Percentiles rank a stretch among this genome's conserved stretches.
Conservation (phyloP, 2,888 invertebrate species). For the Hybos culiciformis region DNA sequence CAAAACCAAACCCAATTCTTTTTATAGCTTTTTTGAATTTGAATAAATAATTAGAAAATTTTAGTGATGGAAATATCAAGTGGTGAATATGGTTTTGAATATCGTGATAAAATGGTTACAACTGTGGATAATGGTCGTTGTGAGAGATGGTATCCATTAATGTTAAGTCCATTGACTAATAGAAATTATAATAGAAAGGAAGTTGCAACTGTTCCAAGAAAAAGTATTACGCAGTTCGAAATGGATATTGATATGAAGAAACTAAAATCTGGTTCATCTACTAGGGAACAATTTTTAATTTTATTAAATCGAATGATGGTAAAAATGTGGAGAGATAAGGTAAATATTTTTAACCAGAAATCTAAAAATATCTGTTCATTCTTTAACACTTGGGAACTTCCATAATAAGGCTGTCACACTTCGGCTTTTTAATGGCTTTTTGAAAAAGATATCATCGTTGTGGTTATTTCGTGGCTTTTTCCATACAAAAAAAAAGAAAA, state of each 20-base stretch:
- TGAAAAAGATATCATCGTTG: too few relatives aligned
- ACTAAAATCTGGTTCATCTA: constrained; percentile 43
- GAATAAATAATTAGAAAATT: constrained; percentile 4
- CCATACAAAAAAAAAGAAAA: constrained; percentile 1
- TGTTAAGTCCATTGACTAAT: not conserved
- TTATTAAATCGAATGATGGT: constrained; percentile 55
- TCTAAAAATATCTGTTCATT: not conserved
- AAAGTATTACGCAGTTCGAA: constrained; percentile 25
- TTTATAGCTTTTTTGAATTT: not conserved
- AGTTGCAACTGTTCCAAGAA: not conserved
- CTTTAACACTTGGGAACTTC: not conserved
- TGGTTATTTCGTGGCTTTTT: too few relatives aligned
- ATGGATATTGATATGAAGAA: constrained; percentile 37
- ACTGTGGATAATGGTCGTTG: constrained; percentile 52
- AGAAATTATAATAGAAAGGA: not conserved
- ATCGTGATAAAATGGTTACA: constrained; percentile 52
- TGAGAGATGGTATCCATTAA: constrained; percentile 38
- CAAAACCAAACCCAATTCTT: too few relatives aligned
- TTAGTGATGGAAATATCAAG: constrained; percentile 70
- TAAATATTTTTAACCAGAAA: constrained; percentile 22
- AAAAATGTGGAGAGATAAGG: constrained; percentile 63
- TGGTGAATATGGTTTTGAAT: constrained; percentile 59
- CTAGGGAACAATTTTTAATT: constrained; percentile 53
- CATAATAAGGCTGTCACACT: too few relatives aligned
- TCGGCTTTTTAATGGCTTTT: too few relatives aligned